Evolutionary conservation across 2,113 vertebrate species (phyloP).

Genomic region (Salvelinus alpinus): DNA sequence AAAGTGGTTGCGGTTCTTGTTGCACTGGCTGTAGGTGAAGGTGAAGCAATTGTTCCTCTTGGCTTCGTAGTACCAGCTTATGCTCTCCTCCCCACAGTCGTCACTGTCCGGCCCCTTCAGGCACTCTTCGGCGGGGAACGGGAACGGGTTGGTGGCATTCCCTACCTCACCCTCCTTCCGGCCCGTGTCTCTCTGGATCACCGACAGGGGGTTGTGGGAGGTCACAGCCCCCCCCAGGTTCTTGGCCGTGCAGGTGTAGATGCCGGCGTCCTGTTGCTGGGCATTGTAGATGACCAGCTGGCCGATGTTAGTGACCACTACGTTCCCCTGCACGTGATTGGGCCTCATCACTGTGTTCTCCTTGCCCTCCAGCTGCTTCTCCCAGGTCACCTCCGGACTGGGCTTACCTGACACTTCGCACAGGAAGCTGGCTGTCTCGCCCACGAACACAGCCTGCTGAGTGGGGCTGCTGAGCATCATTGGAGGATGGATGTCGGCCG

Average conservation of each 20-base stretch:
- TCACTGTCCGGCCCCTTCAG: conserved; percentile 86
- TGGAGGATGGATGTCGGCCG: conserved; percentile 79
- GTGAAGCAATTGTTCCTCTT: conserved; percentile 96
- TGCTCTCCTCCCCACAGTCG: conserved; percentile 90
- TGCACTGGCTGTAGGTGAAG: conserved; percentile 91
- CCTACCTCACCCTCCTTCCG: conserved; percentile 53
- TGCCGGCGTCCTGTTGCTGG: conserved; percentile 86
- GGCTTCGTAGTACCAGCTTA: conserved; percentile 92
- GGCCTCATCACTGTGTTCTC: conserved; percentile 89
- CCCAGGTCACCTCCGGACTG: conserved; percentile 91
- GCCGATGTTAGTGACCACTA: conserved; percentile 95
- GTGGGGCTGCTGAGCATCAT: conserved; percentile 78
- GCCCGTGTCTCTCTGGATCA: conserved; percentile 76
- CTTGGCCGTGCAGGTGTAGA: conserved; percentile 91
- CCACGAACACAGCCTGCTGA: conserved; percentile 84
- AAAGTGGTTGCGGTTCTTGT: conserved; percentile 91
- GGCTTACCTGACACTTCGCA: conserved; percentile 91
- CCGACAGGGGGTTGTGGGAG: conserved; percentile 86
- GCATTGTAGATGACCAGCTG: conserved; percentile 97
- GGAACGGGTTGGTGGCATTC: conserved; percentile 71
- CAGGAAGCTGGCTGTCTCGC: conserved; percentile 94
- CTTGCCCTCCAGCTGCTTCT: conserved; percentile 88
- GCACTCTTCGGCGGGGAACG: conserved; percentile 85
- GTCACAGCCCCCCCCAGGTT: conserved; percentile 84
- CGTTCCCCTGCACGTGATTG: conserved; percentile 88